A percentile compares a stretch with the other conserved stretches of the same genome.
phyloP scores from a whole-genome alignment of 1,140 invertebrate genomes.

The Anoplolepis gracilipes region DNA sequence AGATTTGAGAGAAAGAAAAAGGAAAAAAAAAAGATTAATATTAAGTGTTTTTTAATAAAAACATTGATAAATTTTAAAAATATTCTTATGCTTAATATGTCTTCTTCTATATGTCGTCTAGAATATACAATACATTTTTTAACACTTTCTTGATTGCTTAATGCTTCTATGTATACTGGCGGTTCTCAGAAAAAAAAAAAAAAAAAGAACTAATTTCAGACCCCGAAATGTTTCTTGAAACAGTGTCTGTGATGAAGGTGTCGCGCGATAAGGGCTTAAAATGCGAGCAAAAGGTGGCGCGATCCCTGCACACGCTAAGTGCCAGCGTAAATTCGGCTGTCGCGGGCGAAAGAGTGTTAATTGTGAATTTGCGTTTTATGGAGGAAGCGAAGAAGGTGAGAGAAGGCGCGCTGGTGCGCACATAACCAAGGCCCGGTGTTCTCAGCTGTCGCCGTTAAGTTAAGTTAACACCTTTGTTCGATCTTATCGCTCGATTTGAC shows the following conservation, averaged over 20 bases:
- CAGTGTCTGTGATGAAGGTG: background rate
- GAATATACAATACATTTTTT: background rate
- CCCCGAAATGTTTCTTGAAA: background rate
- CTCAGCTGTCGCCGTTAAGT: slow-evolving; percentile 75
- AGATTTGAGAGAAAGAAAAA: too few relatives aligned
- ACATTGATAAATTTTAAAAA: too few relatives aligned
- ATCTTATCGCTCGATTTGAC: slow-evolving; percentile 70
- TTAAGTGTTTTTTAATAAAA: too few relatives aligned
- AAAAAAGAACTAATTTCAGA: background rate
- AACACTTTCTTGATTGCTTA: background rate
- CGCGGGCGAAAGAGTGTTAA: slow-evolving; percentile 71
- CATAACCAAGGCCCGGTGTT: slow-evolving; percentile 41
- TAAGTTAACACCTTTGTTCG: slow-evolving; percentile 77
- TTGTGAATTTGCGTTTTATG: slow-evolving; percentile 80
- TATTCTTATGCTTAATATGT: too few relatives aligned
- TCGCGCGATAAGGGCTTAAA: slow-evolving; percentile 28
- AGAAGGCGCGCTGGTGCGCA: slow-evolving; percentile 40
- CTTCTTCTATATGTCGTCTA: background rate
- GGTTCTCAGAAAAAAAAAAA: background rate
- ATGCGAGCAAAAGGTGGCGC: slow-evolving; percentile 26
- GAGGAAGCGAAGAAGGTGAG: slow-evolving; percentile 67
- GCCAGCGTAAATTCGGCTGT: slow-evolving; percentile 69
- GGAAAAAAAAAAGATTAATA: too few relatives aligned
- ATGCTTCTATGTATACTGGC: background rate
- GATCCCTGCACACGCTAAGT: slow-evolving; percentile 57